These are phyloP conservation scores for Cirrhinus mrigala DNA, from an alignment of 2,797 vertebrate species.

Conservation along the genomic window DNA sequence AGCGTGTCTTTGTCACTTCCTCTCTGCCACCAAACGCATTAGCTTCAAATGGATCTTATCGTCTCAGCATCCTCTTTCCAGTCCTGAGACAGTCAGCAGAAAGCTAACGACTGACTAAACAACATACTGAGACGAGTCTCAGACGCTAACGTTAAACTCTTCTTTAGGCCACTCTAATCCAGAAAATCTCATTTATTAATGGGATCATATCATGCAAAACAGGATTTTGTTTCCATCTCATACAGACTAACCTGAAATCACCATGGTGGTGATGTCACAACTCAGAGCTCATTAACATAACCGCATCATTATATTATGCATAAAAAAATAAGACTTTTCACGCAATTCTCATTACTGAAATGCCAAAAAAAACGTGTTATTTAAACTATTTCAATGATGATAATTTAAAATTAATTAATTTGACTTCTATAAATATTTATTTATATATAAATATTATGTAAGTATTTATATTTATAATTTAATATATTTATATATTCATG, in stretches of 20 bases:
- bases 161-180: neutral
- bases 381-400: too few relatives aligned
- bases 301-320: neutral
- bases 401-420: too few relatives aligned
- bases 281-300: neutral
- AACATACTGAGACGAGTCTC: too few relatives aligned
- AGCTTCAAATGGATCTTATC: conserved; percentile 78
- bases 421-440: neutral
- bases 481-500: too few relatives aligned
- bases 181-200: conserved; percentile 1
- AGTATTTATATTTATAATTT: too few relatives aligned
- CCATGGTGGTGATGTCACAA: neutral
- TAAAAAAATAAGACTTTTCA: neutral
- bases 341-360: neutral
- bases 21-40: conserved; percentile 83
- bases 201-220: neutral
- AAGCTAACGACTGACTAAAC: neutral
- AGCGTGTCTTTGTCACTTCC: conserved; percentile 79
- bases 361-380: too few relatives aligned
- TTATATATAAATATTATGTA: too few relatives aligned
- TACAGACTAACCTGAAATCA: neutral
- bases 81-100: conserved; percentile 11
- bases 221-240: neutral
- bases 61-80: conserved; percentile 62
- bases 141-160: neutral